Conservation (phyloP, 2,797 vertebrate species). For the Mus caroli region DNA sequence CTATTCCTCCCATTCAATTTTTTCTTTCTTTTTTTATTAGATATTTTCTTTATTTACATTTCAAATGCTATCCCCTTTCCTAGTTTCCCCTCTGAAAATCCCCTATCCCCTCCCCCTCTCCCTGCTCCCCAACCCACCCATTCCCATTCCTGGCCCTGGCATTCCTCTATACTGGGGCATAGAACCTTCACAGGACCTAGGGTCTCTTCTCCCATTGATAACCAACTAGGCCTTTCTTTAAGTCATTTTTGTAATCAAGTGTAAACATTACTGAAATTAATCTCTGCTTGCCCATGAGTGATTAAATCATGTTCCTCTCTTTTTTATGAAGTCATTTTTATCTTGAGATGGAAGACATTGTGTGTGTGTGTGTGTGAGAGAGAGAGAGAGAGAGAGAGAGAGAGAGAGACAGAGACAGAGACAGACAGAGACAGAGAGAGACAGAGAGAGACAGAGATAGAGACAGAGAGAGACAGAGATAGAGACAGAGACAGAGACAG, state of each 20-base stretch:
- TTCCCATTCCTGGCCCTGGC: no score
- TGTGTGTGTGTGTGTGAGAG: not conserved
- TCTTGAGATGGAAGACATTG: not conserved
- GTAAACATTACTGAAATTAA: not conserved
- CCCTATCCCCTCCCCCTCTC: no score
- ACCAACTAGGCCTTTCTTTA: not conserved
- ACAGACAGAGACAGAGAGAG: not conserved
- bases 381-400: not conserved
- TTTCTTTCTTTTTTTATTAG: no score
- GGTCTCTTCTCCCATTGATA: no score
- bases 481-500: no score
- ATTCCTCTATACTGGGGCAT: no score
- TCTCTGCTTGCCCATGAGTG: not conserved
- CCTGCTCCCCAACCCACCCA: no score
- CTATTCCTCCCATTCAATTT: rapidly evolving
- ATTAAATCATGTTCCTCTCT: not conserved
- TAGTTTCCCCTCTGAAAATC: no score
- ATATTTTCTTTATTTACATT: no score
- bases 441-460: not conserved
- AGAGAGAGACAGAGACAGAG: not conserved
- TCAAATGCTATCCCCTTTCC: no score
- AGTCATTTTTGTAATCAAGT: slow-evolving; percentile 24
- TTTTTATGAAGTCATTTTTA: slow-evolving; percentile 45
- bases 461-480: no score
- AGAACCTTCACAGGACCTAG: no score